phyloP scores from a whole-genome alignment of 2,797 vertebrate species.

The Periophthalmus magnuspinnatus region DNA sequence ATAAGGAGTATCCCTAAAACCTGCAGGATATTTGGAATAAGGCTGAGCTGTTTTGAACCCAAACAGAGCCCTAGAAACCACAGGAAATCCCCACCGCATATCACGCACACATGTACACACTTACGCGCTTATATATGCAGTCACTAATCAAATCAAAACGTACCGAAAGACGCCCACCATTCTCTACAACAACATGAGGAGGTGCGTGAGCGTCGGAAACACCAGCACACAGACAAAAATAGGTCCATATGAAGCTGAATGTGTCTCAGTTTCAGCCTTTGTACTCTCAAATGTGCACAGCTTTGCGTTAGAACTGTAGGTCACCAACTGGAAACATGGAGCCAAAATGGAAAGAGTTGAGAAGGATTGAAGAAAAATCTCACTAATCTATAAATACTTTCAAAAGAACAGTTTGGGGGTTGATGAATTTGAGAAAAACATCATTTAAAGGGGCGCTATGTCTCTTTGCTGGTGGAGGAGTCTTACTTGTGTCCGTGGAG shows the following conservation, averaged over 20 bases:
- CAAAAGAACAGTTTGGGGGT: background rate
- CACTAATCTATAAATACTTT: background rate
- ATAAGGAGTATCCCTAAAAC: conserved; percentile 33
- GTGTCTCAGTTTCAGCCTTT: conserved; percentile 59
- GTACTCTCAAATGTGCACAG: conserved; percentile 17
- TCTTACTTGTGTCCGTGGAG: too few relatives aligned
- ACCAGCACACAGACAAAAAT: conserved; percentile 65
- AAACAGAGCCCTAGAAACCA: conserved; percentile 54
- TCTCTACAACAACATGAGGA: conserved; percentile 64
- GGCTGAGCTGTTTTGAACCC: conserved; percentile 55
- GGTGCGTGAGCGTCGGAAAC: conserved; percentile 58
- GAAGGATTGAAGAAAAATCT: background rate
- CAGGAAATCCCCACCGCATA: conserved; percentile 54
- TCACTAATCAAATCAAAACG: conserved; percentile 61
- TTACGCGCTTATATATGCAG: background rate
- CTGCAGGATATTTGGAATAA: conserved; percentile 50
- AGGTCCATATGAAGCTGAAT: conserved; percentile 45
- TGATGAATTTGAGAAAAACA: background rate
- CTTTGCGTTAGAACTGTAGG: conserved; percentile 41
- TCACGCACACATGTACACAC: conserved; percentile 18
- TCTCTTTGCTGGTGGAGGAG: background rate
- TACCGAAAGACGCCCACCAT: conserved; percentile 57
- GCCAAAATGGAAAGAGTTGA: conserved; percentile 57
- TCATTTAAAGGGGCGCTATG: background rate
- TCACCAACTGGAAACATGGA: conserved; percentile 42